Percentiles rank a stretch among this genome's conserved stretches.
These are phyloP conservation scores for Morus bassanus DNA, from an alignment of 2,797 vertebrate genomes.

Conservation along the genomic window DNA sequence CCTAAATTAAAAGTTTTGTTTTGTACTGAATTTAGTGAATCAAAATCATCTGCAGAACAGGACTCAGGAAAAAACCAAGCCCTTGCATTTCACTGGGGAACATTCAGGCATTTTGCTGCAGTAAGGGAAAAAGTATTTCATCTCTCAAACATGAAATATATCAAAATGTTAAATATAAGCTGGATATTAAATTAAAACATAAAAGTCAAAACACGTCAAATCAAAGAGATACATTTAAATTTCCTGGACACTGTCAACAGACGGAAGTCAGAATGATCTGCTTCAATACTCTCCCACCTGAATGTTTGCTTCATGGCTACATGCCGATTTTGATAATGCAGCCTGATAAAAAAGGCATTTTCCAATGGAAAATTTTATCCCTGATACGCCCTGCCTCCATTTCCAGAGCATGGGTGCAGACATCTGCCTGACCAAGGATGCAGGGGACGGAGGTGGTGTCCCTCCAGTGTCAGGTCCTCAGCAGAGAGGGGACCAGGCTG, in stretches of 20 bases:
- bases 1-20: neutral
- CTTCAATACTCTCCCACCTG: neutral
- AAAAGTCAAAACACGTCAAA: constrained; percentile 40
- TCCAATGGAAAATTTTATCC: neutral
- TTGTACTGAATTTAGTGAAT: neutral
- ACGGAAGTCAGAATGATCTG: constrained; percentile 2
- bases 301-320: neutral
- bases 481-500: neutral
- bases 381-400: neutral
- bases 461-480: neutral
- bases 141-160: neutral
- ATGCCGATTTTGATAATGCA: neutral
- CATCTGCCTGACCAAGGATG: neutral
- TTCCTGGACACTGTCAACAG: constrained; percentile 34
- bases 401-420: neutral
- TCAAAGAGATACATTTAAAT: constrained; percentile 8
- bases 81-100: neutral
- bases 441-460: neutral
- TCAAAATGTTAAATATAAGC: constrained; percentile 30
- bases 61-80: neutral
- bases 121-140: constrained; percentile 10
- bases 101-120: neutral
- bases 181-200: constrained; percentile 48
- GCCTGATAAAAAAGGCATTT: neutral
- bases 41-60: neutral